Base-by-base conservation (phyloP, 1,140 invertebrate genomes). In the Drosophila albomicans region DNA sequence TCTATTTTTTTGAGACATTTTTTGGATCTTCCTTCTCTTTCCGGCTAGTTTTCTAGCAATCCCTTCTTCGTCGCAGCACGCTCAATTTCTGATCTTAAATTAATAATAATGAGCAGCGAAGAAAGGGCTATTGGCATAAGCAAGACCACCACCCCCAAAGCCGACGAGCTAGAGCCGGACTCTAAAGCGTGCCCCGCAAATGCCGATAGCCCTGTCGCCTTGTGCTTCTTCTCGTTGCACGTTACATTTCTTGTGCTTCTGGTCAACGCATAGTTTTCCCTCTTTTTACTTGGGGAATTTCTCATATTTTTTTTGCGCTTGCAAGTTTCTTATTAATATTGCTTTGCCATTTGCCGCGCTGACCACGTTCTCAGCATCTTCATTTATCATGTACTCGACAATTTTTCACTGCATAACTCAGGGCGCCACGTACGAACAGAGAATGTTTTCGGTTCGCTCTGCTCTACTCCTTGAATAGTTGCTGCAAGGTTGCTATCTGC, bases 381-480 rank as follows among this genome's bases (percentile, higher is more conserved):
- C 77, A 88, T 87, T 87, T 86, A 84, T 87, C 84, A 80, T 74
- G 80, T 64, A 69, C 48, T 75, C 73, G 41, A 75, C 81, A 45
- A 82, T 87, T 87, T 87, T 80, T 87, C 82, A 87, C 73, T 88
- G 84, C 82, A 88, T 87, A 87, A 87, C 84, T 79, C 69, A 68
- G 69, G 63, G 76, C 69, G 82, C 79, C 79, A 87, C 72, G 79
- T 76, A 81, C 28, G 20, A 38, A 38, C 35, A 38, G 35, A 10
- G 35, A 38, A 38, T 38, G 7, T 38, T 41, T 10, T 45, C 28
- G 1, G 1, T 13, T 43, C 51, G 28, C 16, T 43, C 28, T 25
- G 20, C 49, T 52, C 69, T 72, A 30, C 10, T 32, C 46, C 30
- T 25, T 58, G 51, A 32, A 32, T 32, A 38, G 35, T 38, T 38